These are phyloP conservation scores for Zaprionus vittiger DNA, from an alignment of 1,140 invertebrate genomes.

Conservation along the genomic window DNA sequence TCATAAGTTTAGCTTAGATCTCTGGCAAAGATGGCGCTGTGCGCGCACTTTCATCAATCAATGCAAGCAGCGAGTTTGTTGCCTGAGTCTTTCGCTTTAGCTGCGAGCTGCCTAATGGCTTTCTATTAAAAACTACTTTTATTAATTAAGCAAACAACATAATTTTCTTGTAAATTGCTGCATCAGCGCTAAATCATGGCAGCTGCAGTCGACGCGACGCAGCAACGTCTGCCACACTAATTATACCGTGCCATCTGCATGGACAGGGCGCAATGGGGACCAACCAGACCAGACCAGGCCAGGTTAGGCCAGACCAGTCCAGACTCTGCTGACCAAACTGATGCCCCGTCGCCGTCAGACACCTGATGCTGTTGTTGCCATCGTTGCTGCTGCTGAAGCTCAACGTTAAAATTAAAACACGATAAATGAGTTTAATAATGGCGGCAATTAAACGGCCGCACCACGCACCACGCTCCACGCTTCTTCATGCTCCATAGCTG, in stretches of 20 bases:
- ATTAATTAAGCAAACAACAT: slow-evolving; percentile 82
- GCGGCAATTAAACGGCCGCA: slow-evolving; percentile 79
- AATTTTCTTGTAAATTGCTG: slow-evolving; percentile 78
- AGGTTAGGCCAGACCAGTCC: neutral
- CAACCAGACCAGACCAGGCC: neutral
- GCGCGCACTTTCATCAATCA: slow-evolving; percentile 34
- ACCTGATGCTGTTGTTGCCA: slow-evolving; percentile 58
- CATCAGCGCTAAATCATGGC: slow-evolving; percentile 74
- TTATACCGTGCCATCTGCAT: slow-evolving; percentile 56
- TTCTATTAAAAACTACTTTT: slow-evolving; percentile 82
- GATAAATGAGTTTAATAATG: slow-evolving; percentile 84
- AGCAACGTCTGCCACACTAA: slow-evolving; percentile 55
- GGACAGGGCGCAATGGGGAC: neutral
- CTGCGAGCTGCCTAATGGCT: slow-evolving; percentile 45
- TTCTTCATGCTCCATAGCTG: slow-evolving; percentile 3
- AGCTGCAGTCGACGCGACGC: slow-evolving; percentile 66
- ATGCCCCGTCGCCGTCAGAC: slow-evolving; percentile 46
- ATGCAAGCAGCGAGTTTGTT: slow-evolving; percentile 48
- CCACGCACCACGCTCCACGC: slow-evolving; percentile 31
- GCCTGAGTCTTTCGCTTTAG: slow-evolving; percentile 53
- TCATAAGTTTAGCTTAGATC: slow-evolving; percentile 31
- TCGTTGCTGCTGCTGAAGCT: slow-evolving; percentile 36
- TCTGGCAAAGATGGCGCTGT: slow-evolving; percentile 26
- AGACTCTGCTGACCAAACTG: slow-evolving; percentile 23
- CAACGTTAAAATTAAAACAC: slow-evolving; percentile 76